phyloP scores from a whole-genome alignment of 2,113 vertebrate species.

The Andinoacara biseriatus region DNA sequence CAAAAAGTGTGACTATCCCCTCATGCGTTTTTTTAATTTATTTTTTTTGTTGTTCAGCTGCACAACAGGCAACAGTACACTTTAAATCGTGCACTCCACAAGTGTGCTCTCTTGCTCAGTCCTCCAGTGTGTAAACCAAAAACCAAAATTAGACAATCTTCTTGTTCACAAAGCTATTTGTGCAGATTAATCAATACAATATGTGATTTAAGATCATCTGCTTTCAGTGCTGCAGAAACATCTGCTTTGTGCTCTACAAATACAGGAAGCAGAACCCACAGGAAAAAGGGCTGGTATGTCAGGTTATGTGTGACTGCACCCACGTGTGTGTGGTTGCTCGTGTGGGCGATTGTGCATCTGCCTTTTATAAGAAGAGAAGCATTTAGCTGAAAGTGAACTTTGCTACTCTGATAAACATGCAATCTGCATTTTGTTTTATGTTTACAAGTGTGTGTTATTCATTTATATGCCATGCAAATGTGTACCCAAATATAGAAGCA shows the following conservation, averaged over 20 bases:
- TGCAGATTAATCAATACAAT: constrained; percentile 15
- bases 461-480: constrained; percentile 8
- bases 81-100: not conserved
- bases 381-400: not conserved
- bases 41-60: not conserved
- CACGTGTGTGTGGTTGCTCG: not conserved
- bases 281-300: constrained; percentile 17
- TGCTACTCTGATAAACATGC: not conserved
- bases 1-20: not conserved
- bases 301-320: not conserved
- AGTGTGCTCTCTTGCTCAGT: not conserved
- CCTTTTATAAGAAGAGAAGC: not conserved
- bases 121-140: not conserved
- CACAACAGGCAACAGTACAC: not conserved
- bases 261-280: constrained; percentile 57
- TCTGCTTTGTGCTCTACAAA: constrained; percentile 12
- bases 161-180: constrained; percentile 17
- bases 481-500: constrained; percentile 18
- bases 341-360: constrained; percentile 25
- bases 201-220: constrained; percentile 10
- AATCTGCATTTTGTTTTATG: not conserved
- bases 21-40: not conserved
- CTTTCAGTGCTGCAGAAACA: constrained; percentile 18
- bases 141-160: constrained; percentile 3
- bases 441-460: not conserved